phyloP scores from a whole-genome alignment of 2,113 vertebrate genomes.

The Epinephelus fuscoguttatus region DNA sequence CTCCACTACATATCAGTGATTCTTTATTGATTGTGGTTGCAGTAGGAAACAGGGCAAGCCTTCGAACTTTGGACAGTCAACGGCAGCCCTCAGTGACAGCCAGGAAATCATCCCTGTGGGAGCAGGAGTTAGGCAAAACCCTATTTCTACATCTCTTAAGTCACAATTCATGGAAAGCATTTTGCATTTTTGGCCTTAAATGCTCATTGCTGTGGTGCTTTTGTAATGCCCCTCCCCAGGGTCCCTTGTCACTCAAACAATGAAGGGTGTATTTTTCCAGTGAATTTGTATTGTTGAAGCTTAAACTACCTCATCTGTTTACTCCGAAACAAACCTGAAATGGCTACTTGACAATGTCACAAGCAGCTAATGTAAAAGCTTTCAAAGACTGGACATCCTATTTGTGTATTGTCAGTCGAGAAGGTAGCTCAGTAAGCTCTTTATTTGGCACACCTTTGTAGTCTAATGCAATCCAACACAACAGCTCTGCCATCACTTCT shows the following conservation, averaged over 20 bases:
- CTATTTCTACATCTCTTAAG: not conserved
- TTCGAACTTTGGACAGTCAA: slow-evolving; percentile 55
- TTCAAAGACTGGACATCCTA: not conserved
- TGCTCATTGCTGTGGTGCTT: not conserved
- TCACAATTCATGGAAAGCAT: not conserved
- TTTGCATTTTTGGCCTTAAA: not conserved
- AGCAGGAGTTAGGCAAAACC: not conserved
- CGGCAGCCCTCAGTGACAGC: slow-evolving; percentile 9
- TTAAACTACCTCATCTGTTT: not conserved
- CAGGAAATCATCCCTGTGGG: slow-evolving; percentile 16
- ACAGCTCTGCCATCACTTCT: too few species aligned
- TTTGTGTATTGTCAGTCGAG: not conserved
- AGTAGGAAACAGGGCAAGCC: slow-evolving; percentile 6
- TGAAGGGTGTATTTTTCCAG: not conserved
- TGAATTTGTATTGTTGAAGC: not conserved
- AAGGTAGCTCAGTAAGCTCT: not conserved
- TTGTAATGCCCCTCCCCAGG: not conserved
- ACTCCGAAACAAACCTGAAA: not conserved
- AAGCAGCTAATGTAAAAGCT: not conserved
- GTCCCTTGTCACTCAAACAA: not conserved
- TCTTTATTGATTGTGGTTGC: slow-evolving; percentile 38
- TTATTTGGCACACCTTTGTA: too few species aligned
- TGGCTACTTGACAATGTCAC: not conserved
- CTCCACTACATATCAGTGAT: not conserved
- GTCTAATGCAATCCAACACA: too few species aligned